These are phyloP conservation scores for Chaetops frenatus DNA, from an alignment of 2,113 vertebrate species.

Conservation along the genomic window DNA sequence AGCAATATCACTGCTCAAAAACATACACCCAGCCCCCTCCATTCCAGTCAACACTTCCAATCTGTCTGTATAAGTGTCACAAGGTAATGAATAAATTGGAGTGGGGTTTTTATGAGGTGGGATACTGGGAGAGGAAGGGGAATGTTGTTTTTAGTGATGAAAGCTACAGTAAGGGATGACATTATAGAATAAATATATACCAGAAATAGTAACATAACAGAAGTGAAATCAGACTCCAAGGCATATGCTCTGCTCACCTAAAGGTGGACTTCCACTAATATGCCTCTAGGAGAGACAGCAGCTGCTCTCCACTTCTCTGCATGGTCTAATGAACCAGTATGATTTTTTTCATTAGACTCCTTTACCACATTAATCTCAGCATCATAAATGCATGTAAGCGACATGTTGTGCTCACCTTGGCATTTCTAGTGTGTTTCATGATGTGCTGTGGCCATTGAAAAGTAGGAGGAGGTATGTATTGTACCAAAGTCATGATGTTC, in stretches of 20 bases:
- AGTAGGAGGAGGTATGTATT: background rate
- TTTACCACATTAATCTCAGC: background rate
- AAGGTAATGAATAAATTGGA: background rate
- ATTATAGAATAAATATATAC: background rate
- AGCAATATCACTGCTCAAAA: background rate
- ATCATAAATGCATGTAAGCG: accelerated
- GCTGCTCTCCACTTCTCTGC: background rate
- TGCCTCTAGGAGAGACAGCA: background rate
- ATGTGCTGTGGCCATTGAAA: background rate
- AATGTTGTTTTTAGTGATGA: background rate
- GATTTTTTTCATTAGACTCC: background rate
- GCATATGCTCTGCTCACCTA: background rate
- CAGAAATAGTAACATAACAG: background rate
- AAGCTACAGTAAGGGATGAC: background rate
- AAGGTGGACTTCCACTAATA: background rate
- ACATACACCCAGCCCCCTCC: background rate
- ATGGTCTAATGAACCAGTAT: background rate
- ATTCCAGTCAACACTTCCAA: background rate
- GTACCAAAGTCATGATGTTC: background rate
- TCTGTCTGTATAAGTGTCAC: background rate
- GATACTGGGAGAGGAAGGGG: background rate
- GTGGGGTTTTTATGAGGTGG: background rate
- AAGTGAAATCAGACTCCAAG: background rate
- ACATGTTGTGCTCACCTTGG: background rate
- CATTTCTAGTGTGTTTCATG: background rate